A percentile compares a stretch with the other conserved stretches of the same genome.
Evolutionary conservation across 2,888 invertebrate species (phyloP).

Genomic region (Agrochola litura): DNA sequence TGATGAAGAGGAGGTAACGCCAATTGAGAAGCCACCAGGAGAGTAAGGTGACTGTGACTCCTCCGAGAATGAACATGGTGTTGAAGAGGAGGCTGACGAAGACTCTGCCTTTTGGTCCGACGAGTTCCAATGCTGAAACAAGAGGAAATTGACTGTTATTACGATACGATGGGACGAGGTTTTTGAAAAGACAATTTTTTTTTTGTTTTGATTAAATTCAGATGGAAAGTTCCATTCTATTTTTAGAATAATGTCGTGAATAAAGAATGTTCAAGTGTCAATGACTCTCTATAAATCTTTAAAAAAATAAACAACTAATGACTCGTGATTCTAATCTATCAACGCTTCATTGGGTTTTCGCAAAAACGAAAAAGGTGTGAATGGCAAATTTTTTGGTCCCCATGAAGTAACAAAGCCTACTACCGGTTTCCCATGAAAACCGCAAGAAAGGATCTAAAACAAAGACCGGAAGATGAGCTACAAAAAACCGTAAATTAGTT

Average conservation of each 20-base stretch:
- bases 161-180: no score
- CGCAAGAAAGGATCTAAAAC: conserved; percentile 76
- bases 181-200: not conserved
- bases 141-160: conserved; percentile 36
- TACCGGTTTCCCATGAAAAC: conserved; percentile 67
- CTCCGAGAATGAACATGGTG: conserved; percentile 88
- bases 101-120: conserved; percentile 87
- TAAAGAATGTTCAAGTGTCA: conserved; percentile 1
- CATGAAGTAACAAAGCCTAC: conserved; percentile 55
- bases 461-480: conserved; percentile 70
- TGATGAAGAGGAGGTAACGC: conserved; percentile 85
- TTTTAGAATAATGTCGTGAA: not conserved
- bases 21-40: conserved; percentile 87
- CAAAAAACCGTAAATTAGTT: conserved; percentile 77
- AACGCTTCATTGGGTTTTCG: conserved; percentile 28
- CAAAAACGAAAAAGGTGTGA: conserved; percentile 28
- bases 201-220: not conserved
- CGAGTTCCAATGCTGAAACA: conserved; percentile 84
- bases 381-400: conserved; percentile 51
- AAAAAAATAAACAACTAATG: conserved; percentile 11
- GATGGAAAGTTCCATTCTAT: no score
- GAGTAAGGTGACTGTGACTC: conserved; percentile 84
- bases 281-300: conserved; percentile 11
- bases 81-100: conserved; percentile 87
- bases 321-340: conserved; percentile 14